A percentile compares a stretch with the other conserved stretches of the same genome.
phyloP scores from a whole-genome alignment of 2,888 invertebrate genomes.

The Ormyrus thymus region DNA sequence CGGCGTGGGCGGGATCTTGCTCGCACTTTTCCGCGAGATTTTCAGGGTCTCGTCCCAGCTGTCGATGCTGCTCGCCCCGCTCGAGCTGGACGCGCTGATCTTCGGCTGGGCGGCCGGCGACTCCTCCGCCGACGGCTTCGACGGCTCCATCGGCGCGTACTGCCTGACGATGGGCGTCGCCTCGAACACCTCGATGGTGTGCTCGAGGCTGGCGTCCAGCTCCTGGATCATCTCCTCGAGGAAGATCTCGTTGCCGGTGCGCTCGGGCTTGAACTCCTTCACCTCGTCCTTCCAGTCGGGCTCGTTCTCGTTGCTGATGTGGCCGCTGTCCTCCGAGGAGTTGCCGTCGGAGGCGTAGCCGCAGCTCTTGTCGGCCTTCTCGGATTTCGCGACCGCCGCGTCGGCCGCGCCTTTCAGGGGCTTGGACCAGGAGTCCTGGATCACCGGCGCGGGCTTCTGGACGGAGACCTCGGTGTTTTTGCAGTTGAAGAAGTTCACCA shows the following conservation, averaged over 20 bases:
- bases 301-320: constrained; percentile 86
- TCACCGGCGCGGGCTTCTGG: neutral
- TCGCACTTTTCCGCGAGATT: constrained; percentile 9
- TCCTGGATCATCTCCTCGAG: constrained; percentile 66
- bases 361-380: constrained; percentile 65
- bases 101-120: constrained; percentile 48
- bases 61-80: constrained; percentile 65
- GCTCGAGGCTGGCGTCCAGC: constrained; percentile 63
- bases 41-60: constrained; percentile 59
- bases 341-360: constrained; percentile 80
- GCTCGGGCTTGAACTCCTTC: constrained; percentile 58
- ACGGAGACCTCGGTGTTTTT: constrained; percentile 64
- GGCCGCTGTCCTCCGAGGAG: constrained; percentile 86
- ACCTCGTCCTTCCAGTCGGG: constrained; percentile 59
- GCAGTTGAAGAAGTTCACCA: constrained; percentile 73
- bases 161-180: constrained; percentile 58
- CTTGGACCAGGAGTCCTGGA: constrained; percentile 64
- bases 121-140: neutral
- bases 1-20: constrained; percentile 33
- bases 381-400: neutral
- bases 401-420: constrained; percentile 13
- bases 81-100: constrained; percentile 58
- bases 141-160: constrained; percentile 3
- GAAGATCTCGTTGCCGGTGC: constrained; percentile 62
- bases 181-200: constrained; percentile 65